Base-by-base conservation (phyloP, 1,140 invertebrate genomes). In the Aphelenchoides avenae region DNA sequence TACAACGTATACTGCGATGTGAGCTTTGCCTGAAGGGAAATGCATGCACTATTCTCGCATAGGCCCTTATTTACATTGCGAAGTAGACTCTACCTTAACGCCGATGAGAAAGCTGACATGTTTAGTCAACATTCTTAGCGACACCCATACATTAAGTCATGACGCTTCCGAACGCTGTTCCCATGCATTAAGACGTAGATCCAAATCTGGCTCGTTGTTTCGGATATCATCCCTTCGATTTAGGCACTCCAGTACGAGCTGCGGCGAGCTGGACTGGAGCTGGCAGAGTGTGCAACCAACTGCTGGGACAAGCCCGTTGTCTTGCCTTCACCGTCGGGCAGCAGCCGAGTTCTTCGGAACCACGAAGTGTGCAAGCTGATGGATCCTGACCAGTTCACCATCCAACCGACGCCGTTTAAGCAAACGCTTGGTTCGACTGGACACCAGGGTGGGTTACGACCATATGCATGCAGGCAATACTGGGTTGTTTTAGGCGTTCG, bases 1-100 rank as follows among this genome's bases (percentile, higher is more conserved):
- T 52, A 52, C 48, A 52, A 52, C 44, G 48, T 53, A n/a, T 52
- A 55, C 27, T 52, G 26, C 24, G 50, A 52, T 52, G 43, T 52
- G 27, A 52, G 44, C 11, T 55, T 3, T 57, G 37, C 15, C 24
- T 39, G 18, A 18, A 20, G 2, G 37, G 15, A 20, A 39, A 39
- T 2, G 24, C 3, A 20, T 39, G 3, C 15, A 39, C 24, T 2
- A 20, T 3, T 15, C 15, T 3, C 3, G 18, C 1, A 18, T 18
- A 20, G 3, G 37, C 24, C 1, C 2, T 39, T 15, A 20, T 15
- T 3, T 3, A 39, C 15, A 3, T 3, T 39, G 18, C 24, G 37
- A 20, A 39, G 1, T 3, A 15, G 24, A 3, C 24, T 18, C 1
- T 39, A 18, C 15, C 15, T 20, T 18, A 39, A 20, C 15, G 3